Conservation (phyloP, 2,888 invertebrate species). For the Caenorhabditis virilis region DNA sequence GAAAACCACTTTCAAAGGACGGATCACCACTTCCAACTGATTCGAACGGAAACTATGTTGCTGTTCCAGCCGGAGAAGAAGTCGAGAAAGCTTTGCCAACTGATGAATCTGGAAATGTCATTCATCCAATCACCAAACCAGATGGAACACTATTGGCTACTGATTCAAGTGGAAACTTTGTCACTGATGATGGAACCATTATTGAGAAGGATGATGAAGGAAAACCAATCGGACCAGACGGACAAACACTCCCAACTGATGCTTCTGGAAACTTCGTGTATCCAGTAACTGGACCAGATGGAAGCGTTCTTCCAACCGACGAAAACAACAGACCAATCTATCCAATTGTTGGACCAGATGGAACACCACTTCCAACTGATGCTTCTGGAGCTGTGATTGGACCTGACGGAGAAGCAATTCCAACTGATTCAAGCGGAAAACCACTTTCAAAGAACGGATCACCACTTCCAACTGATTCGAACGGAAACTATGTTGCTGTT, state of each 20-base stretch:
- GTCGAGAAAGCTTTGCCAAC: slow-evolving; percentile 13
- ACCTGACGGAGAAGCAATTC: slow-evolving; percentile 28
- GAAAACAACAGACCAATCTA: slow-evolving; percentile 28
- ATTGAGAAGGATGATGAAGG: slow-evolving; percentile 39
- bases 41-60: slow-evolving; percentile 15
- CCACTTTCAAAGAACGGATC: slow-evolving; percentile 20
- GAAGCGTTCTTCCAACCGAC: slow-evolving; percentile 22
- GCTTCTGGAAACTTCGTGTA: slow-evolving; percentile 31
- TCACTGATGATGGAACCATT: slow-evolving; percentile 23
- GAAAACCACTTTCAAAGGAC: slow-evolving; percentile 29
- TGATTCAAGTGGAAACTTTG: slow-evolving; percentile 17
- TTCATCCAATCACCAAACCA: slow-evolving; percentile 19
- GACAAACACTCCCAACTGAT: slow-evolving; percentile 35
- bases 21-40: slow-evolving; percentile 32
- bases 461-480: slow-evolving; percentile 23
- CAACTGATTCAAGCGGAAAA: slow-evolving; percentile 21
- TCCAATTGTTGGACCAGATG: slow-evolving; percentile 16
- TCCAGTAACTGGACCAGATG: slow-evolving; percentile 39
- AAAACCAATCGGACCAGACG: slow-evolving; percentile 27
- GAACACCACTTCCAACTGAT: slow-evolving; percentile 21
- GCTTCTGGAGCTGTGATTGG: slow-evolving; percentile 26
- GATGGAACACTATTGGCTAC: slow-evolving; percentile 29
- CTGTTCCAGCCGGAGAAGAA: slow-evolving; percentile 9
- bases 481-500: slow-evolving; percentile 18
- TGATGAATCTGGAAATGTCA: slow-evolving; percentile 22